Evolutionary conservation across 2,113 vertebrate genomes (phyloP), one percentile per base, ranked within the genome.

Genomic region (Sinocyclocheilus anophthalmus): DNA sequence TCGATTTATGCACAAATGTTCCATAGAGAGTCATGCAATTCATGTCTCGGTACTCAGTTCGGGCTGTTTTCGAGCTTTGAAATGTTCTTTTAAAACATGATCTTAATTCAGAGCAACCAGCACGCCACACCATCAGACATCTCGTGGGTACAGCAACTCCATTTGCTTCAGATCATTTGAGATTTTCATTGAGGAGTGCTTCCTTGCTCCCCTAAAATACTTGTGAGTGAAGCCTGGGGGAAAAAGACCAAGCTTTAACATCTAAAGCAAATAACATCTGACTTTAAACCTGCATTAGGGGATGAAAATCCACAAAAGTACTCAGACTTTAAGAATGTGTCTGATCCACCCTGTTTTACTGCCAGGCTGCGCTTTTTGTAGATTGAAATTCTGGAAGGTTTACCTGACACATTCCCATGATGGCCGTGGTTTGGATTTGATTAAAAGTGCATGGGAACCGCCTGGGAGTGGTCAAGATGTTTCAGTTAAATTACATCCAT

Each of bases 321-420:
- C 90, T 91, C 87, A 91, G 91, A 87, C 87, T 88, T 26, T 87
- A 92, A 90, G 91, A 92, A 92, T 92, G 92, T 86, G 89, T 91
- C 79, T 91, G 92, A 90, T 92, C 92, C 92, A 61, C 92, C 92
- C 89, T 89, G 70, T 92, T 92, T 91, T 90, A 91, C 87, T 88
- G 88, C 88, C 89, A 90, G 86, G 85, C 89, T 80, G 90, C 90
- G 69, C 63, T 83, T 72, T 91, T 88, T 78, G 86, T 59, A 90
- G 89, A 90, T 90, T 90, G 90, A 91, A 88, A 81, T 86, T 84
- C 80, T 86, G 20, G 86, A 90, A 86, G 90, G 85, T 90, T 90
- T 86, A 92, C 92, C 91, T 92, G 92, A 89, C 86, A 89, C 89
- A 90, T 91, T 92, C 88, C 76, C 87, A 70, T 81, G 75, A 78